Evolutionary conservation across 2,113 vertebrate species (phyloP), one percentile per base, ranked within the genome.

Genomic region (Trematomus loennbergii): DNA sequence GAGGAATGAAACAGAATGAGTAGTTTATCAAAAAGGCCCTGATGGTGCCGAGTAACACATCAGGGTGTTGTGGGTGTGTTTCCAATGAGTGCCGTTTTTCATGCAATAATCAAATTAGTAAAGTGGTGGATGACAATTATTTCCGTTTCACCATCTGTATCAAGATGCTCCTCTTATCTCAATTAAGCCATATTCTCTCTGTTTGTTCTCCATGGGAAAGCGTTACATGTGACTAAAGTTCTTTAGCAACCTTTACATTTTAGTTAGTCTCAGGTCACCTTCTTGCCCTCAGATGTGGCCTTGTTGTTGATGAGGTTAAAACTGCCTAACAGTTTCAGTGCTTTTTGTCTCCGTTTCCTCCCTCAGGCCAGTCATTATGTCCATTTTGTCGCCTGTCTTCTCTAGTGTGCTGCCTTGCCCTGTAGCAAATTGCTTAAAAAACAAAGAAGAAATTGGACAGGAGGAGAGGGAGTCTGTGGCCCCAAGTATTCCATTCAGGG

Each of bases 351-450:
- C 59, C 4, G 6, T 61, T 67, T 20, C 72, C 74, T 20, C 87
- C 85, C 78, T 5, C 67, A 82, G 81, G 91, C 79, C 78, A 72
- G 83, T 91, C 92, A 91, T 93, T 92, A 92, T 75, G 75, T 69
- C 87, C 90, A 93, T 93, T 93, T 87, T 90, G 83, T 92, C 36
- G 79, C 81, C 72, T 79, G 92, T 87, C 92, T 83, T 89, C 84
- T 89, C 81, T 45, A 29, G 17, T 82, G 80, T 36, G 72, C 82
- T 16, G 81, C 80, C 49, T 64, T 57, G 63, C 76, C 77, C 72
- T 70, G 58, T 22, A 12, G 62, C 78, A 84, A 86, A 84, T 82
- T 82, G 78, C 75, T 87, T 59, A 33, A 71, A 83, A 84, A 80
- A 89, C 67, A 83, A 78, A 48, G 87, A 66, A 86, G 71, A 88